A percentile compares a stretch with the other conserved stretches of the same genome.
Conservation (phyloP, 2,113 vertebrate species). For the Promerops cafer region DNA sequence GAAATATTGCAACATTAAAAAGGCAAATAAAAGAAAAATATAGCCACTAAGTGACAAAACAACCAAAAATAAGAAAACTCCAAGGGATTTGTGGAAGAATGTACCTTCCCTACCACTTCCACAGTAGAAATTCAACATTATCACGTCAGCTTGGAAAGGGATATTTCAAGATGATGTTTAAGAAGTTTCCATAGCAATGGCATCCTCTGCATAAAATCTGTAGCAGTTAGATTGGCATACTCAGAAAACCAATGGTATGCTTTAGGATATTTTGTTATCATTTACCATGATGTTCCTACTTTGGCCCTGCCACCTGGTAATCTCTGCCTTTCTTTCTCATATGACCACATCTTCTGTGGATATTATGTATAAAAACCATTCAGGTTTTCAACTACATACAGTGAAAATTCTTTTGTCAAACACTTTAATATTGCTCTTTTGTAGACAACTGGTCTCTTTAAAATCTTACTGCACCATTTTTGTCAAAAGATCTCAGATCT, state of each 20-base stretch:
- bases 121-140: not conserved
- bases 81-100: not conserved
- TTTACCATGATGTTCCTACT: not conserved
- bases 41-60: not conserved
- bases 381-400: not conserved
- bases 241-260: not conserved
- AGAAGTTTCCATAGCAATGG: not conserved
- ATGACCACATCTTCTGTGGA: not conserved
- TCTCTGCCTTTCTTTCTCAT: not conserved
- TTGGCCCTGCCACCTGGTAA: not conserved
- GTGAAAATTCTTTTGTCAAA: not conserved
- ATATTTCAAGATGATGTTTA: not conserved
- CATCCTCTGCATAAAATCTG: not conserved
- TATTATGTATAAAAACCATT: not conserved
- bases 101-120: accelerated
- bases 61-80: not conserved
- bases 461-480: not conserved
- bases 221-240: not conserved
- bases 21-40: not conserved
- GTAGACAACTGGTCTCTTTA: not conserved
- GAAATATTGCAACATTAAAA: not conserved
- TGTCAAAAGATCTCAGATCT: not conserved
- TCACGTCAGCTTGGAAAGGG: not conserved
- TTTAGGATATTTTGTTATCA: not conserved
- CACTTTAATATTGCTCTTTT: not conserved